phyloP scores from a whole-genome alignment of 2,113 vertebrate genomes.

The Gracilinanus agilis region DNA sequence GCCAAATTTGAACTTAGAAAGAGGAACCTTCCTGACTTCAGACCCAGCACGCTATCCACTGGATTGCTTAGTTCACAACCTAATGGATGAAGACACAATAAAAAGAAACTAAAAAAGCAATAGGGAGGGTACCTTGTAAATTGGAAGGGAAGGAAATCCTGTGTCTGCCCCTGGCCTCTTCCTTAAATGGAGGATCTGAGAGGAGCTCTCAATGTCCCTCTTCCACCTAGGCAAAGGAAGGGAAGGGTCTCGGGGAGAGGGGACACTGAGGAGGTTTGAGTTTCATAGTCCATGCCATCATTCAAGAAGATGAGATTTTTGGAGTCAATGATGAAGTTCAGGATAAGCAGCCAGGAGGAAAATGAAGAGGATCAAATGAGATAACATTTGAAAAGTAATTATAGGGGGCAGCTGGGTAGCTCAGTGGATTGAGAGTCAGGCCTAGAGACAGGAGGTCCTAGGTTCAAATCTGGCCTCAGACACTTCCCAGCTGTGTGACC shows the following conservation, averaged over 20 bases:
- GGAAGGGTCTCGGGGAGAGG: background rate
- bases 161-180: background rate
- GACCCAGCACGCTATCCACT: background rate
- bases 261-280: background rate
- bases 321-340: background rate
- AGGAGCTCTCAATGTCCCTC: background rate
- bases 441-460: too few species aligned
- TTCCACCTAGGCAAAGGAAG: background rate
- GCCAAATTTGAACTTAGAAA: background rate
- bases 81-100: background rate
- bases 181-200: background rate
- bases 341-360: background rate
- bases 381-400: too few species aligned
- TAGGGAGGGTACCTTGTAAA: too few species aligned
- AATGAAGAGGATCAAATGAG: too few species aligned
- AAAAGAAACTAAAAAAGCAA: too few species aligned
- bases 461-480: too few species aligned
- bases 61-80: background rate
- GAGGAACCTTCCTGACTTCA: background rate
- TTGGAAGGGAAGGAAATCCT: background rate
- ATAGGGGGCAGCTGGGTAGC: too few species aligned
- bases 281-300: background rate
- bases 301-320: background rate
- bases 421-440: too few species aligned
- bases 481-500: too few species aligned